Conservation (phyloP, 2,797 vertebrate genomes). For the Florisuga fusca region DNA sequence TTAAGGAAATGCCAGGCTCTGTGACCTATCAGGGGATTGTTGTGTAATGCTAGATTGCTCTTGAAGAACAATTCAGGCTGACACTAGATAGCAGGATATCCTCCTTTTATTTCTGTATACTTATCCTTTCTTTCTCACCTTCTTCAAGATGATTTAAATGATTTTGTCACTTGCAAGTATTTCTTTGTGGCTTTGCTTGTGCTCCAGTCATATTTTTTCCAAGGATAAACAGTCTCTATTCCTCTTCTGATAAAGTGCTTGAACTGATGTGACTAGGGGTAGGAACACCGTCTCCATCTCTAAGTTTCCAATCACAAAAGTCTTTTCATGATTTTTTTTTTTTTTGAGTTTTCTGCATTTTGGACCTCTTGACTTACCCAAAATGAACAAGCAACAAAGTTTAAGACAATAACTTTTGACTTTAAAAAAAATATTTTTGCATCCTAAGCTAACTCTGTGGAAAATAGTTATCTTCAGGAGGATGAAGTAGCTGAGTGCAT, state of each 20-base stretch:
- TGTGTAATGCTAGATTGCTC: neutral
- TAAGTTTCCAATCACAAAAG: neutral
- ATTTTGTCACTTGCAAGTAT: neutral
- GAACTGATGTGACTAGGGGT: neutral
- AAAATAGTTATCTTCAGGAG: neutral
- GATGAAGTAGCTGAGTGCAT: neutral
- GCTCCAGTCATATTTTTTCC: neutral
- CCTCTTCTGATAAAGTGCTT: neutral
- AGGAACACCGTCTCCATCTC: neutral
- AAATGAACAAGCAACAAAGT: neutral
- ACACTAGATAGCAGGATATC: neutral
- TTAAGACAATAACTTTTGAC: neutral
- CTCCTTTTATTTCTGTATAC: neutral
- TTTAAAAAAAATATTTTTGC: neutral
- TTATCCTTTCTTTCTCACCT: neutral
- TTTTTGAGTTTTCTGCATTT: neutral
- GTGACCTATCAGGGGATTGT: neutral
- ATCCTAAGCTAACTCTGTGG: neutral
- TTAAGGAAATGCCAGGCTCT: neutral
- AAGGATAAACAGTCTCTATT: neutral
- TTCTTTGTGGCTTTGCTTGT: neutral
- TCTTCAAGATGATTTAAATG: neutral
- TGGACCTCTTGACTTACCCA: neutral
- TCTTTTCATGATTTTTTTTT: neutral
- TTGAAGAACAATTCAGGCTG: neutral